Evolutionary conservation across 1,140 invertebrate genomes (phyloP), one percentile per base, ranked within the genome.

Genomic region (Halictus rubicundus): DNA sequence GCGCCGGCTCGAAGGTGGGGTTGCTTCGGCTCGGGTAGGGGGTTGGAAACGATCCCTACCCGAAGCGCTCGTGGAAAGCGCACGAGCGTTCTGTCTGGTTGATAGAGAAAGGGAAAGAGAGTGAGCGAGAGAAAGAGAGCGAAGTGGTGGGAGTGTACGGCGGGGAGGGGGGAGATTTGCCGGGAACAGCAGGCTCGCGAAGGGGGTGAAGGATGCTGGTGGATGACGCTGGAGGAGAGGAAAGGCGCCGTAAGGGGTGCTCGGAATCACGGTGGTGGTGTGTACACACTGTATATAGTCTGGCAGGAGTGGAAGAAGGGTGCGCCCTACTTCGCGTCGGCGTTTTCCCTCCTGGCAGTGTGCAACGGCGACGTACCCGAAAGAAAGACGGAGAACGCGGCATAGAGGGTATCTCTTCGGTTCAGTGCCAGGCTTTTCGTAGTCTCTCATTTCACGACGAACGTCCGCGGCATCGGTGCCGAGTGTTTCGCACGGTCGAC

Each of bases 281-380:
- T 73, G 63, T 78, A 78, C 77, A 86, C 76, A 82, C 87, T 81
- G 76, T 78, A 72, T 80, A 83, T 77, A 86, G 72, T 87, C 82
- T 83, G 54, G 79, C 72, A 68, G 57, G 75, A 87, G 75, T 82
- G 88, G 61, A 86, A 85, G 84, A 89, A 91, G 90, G 91, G 91
- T 92, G 91, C 90, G 90, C 88, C 91, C 91, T 91, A 91, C 89
- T 91, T 92, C 83, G 87, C 71, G 82, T 87, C 83, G 82, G 75
- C 80, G 85, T 84, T 87, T 89, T 86, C 86, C 86, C 86, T 88
- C 82, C 81, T 80, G 78, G 77, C 71, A 68, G 84, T 80, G 73
- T 80, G 78, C 65, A 77, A 71, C 78, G 82, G 66, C 78, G 79
- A 59, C 71, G 72, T 60, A 60, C 21, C 73, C 68, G 63, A 64